Base-by-base conservation (phyloP, 2,113 vertebrate genomes). In the Onychostoma macrolepis region DNA sequence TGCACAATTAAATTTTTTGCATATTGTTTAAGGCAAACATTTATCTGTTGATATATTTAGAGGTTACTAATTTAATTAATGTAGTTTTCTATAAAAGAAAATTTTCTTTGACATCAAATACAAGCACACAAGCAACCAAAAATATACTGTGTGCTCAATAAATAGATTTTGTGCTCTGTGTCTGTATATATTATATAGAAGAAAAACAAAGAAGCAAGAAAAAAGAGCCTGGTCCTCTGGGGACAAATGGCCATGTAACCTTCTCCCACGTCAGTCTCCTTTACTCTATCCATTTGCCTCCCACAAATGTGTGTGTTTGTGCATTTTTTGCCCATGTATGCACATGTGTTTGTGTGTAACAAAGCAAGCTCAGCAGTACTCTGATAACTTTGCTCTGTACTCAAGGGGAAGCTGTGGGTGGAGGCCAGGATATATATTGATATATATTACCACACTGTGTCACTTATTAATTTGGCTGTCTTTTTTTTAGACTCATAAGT, bases 381-480 rank as follows among this genome's bases (percentile, higher is more conserved):
- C 90, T 93, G 92, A 94, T 94, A 93, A 94, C 92, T 93, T 92
- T 94, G 93, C 92, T 93, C 90, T 89, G 87, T 80, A 86, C 90
- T 94, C 92, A 92, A 92, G 91, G 91, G 91, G 89, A 93, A 92
- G 77, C 15, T 53, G 24, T 84, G 83, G 63, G 84, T 84, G 92
- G 88, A 90, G 86, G 88, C 88, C 56, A 76, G 74, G 63, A 83
- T 77, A 24, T 65, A 72, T 71, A 36, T 36, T 21, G 7, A 19
- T 26, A 63, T 28, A 4, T 24, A 19, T 72, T 69, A 69, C 65
- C 30, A 69, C 30, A 19, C 65, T 38, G 30, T 36, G 69, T 38
- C 33, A 24, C 69, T 4, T 69, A 71, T 71, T 71, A 1, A 21
- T 71, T 33, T 71, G 6, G 30, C 33, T 33, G 45, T 43, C 2